Evolutionary conservation across 2,888 invertebrate genomes (phyloP).

Genomic region (Nephrotoma guestfalica): DNA sequence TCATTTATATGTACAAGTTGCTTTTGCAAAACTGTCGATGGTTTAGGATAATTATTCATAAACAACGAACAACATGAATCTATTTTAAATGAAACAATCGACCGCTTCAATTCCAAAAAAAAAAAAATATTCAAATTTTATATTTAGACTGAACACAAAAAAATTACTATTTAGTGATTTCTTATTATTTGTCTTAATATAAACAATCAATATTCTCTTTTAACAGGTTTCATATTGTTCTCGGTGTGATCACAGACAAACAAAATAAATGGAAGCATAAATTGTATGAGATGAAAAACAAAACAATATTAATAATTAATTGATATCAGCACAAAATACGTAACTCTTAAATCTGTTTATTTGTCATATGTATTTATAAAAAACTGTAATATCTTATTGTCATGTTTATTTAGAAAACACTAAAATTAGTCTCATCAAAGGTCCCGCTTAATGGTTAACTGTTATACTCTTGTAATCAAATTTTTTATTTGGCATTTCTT

Average conservation of each 20-base stretch:
- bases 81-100: background rate
- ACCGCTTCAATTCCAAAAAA: background rate
- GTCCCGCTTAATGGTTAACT: too few relatives aligned
- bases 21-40: background rate
- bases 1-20: background rate
- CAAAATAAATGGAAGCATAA: background rate
- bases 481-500: too few relatives aligned
- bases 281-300: background rate
- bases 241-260: background rate
- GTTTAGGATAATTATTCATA: too few relatives aligned
- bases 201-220: background rate
- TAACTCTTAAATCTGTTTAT: too few relatives aligned
- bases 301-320: background rate
- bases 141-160: background rate
- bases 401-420: too few relatives aligned
- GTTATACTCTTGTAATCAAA: too few relatives aligned
- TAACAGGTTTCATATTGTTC: background rate
- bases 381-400: too few relatives aligned
- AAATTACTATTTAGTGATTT: background rate
- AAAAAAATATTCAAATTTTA: background rate
- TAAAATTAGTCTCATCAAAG: too few relatives aligned
- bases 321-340: background rate
- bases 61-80: background rate
- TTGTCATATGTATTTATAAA: too few relatives aligned
- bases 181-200: background rate